Evolutionary conservation across 1,140 invertebrate species (phyloP).

Genomic region (Akabosia matsudoensis): DNA sequence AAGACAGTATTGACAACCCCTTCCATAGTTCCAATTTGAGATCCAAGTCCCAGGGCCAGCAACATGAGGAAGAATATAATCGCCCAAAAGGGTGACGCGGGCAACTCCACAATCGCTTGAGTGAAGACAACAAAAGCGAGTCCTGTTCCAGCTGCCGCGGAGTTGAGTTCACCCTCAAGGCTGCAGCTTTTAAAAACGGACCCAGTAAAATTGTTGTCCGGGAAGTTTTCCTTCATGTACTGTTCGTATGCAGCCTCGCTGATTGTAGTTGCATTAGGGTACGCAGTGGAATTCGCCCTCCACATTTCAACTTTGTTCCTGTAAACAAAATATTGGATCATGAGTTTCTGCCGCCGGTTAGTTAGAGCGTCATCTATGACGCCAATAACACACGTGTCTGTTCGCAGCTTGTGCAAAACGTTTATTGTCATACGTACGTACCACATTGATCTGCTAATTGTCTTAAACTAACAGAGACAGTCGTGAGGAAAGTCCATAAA

Average conservation of each 20-base stretch:
- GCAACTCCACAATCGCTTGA: slow-evolving; percentile 84
- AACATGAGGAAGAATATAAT: slow-evolving; percentile 91
- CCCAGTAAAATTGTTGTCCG: slow-evolving; percentile 22
- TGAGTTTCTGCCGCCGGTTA: too few species aligned
- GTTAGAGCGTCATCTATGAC: too few species aligned
- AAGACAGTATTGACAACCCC: slow-evolving; percentile 85
- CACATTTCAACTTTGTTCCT: slow-evolving; percentile 10
- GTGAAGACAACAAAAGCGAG: slow-evolving; percentile 89
- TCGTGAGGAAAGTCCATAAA: too few species aligned
- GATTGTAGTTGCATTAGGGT: slow-evolving; percentile 26
- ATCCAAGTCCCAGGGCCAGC: slow-evolving; percentile 80
- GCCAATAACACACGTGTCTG: too few species aligned
- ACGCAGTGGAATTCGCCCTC: not conserved
- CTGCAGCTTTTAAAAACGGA: slow-evolving; percentile 57
- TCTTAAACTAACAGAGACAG: too few species aligned
- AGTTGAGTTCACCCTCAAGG: slow-evolving; percentile 65
- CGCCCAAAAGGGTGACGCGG: slow-evolving; percentile 86
- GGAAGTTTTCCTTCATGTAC: slow-evolving; percentile 35
- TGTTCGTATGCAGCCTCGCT: slow-evolving; percentile 39
- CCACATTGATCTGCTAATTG: too few species aligned
- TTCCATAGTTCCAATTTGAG: slow-evolving; percentile 87
- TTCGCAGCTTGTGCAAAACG: too few species aligned
- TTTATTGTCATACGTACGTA: too few species aligned
- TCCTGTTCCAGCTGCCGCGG: slow-evolving; percentile 90
- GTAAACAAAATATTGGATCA: not conserved